Conservation (phyloP, 2,797 vertebrate genomes). For the Acanthiza pusilla region DNA sequence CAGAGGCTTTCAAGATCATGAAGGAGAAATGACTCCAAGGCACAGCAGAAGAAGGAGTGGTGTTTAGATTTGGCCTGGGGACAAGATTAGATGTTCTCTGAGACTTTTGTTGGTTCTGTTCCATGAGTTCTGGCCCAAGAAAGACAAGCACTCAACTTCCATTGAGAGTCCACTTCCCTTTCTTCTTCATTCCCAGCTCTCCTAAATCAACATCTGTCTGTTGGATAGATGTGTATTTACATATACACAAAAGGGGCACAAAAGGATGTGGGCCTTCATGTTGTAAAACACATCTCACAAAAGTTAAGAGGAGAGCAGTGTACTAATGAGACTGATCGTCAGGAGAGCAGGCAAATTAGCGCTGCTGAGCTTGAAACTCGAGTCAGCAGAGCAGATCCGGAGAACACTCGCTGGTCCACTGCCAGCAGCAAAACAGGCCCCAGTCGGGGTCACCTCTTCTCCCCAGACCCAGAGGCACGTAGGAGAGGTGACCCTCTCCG, state of each 20-base stretch:
- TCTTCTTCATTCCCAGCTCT: neutral
- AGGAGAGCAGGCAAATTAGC: neutral
- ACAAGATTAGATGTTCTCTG: neutral
- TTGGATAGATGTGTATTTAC: neutral
- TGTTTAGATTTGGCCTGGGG: neutral
- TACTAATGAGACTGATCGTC: neutral
- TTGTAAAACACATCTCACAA: neutral
- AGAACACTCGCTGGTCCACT: fast-evolving
- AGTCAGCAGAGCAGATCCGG: neutral
- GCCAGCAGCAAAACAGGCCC: neutral
- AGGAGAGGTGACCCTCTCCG: neutral
- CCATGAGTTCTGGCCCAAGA: neutral
- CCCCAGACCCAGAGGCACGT: neutral
- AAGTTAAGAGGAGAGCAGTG: neutral
- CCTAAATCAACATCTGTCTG: neutral
- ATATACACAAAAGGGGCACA: neutral
- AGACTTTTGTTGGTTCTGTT: neutral
- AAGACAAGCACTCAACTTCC: neutral
- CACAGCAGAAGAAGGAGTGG: fast-evolving
- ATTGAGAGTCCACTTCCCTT: neutral
- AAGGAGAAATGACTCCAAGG: neutral
- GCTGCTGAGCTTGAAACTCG: neutral
- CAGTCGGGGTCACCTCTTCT: neutral
- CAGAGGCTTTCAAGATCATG: neutral
- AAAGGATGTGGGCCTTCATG: neutral